Evolutionary conservation across 2,797 vertebrate genomes (phyloP).

Genomic region (Pelochelys cantorii): DNA sequence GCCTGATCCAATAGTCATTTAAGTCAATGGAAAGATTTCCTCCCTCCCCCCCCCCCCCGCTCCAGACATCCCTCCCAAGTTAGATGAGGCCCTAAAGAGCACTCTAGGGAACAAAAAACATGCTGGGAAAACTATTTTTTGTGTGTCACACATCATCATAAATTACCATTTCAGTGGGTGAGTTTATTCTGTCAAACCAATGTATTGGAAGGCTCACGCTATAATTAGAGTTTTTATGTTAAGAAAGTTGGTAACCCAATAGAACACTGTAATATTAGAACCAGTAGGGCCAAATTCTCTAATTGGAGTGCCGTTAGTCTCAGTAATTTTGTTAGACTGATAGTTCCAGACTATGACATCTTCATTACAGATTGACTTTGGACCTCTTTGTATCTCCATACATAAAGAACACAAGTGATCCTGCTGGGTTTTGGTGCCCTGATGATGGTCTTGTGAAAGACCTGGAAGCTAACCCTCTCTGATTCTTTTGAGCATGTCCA

Average conservation of each 20-base stretch:
- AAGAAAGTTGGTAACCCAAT: background rate
- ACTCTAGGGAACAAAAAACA: background rate
- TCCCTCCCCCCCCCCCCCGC: no score
- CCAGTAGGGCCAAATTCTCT: background rate
- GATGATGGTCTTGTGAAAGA: background rate
- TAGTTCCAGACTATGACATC: accelerated
- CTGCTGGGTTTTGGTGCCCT: background rate
- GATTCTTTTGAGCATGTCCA: background rate
- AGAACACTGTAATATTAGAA: background rate
- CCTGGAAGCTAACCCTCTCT: background rate
- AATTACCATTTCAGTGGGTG: accelerated
- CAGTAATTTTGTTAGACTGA: background rate
- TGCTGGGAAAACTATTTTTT: background rate
- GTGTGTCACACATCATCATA: background rate
- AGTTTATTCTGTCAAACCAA: background rate
- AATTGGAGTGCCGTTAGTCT: background rate
- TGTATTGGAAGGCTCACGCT: background rate
- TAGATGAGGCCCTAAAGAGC: background rate
- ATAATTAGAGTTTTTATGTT: background rate
- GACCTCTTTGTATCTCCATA: background rate
- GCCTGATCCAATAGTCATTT: background rate
- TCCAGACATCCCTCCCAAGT: background rate
- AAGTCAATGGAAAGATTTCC: background rate
- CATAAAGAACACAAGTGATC: background rate
- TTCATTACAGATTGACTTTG: background rate